phyloP scores from a whole-genome alignment of 2,797 vertebrate genomes.

The Periophthalmus magnuspinnatus region DNA sequence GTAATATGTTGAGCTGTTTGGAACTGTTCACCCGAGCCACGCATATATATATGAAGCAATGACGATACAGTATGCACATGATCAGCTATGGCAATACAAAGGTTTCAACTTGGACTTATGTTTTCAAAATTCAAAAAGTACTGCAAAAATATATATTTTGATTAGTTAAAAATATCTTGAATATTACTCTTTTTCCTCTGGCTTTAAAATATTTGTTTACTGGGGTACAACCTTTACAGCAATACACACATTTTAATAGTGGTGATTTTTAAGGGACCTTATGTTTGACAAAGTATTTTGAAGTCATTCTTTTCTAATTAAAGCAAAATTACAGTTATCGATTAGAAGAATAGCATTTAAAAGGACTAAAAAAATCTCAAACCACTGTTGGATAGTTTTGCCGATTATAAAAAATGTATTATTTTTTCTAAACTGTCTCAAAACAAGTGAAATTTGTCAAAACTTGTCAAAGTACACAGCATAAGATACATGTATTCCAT shows the following conservation, averaged over 20 bases:
- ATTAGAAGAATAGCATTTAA: too few relatives aligned
- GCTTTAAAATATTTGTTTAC: too few relatives aligned
- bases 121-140: neutral
- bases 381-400: neutral
- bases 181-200: neutral
- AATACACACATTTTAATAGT: neutral
- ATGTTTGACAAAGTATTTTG: neutral
- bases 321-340: neutral
- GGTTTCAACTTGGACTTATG: neutral
- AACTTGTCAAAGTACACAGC: too few relatives aligned
- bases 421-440: too few relatives aligned
- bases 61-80: too few relatives aligned
- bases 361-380: neutral
- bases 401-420: neutral
- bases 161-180: neutral
- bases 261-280: neutral
- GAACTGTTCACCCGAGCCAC: conserved; percentile 18
- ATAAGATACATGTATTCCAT: neutral
- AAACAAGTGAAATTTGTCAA: too few relatives aligned
- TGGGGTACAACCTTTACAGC: too few relatives aligned
- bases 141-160: neutral
- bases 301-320: neutral
- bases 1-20: conserved; percentile 29
- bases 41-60: conserved; percentile 1
- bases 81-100: neutral